phyloP scores from a whole-genome alignment of 2,797 vertebrate genomes.

The Bovichtus diacanthus region DNA sequence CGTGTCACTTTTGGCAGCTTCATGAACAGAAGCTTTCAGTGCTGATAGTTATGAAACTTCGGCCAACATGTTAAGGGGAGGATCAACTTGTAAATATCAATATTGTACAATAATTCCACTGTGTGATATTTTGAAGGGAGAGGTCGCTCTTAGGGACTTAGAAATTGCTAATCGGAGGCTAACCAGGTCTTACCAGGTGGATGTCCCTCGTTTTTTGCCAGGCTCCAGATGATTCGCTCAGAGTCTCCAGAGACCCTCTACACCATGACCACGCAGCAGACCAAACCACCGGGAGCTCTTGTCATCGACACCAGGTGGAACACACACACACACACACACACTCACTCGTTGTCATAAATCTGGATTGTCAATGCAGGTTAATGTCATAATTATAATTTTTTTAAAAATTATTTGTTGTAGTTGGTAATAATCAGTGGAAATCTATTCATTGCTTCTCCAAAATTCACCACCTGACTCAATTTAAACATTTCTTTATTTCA shows the following conservation, averaged over 20 bases:
- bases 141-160: not conserved
- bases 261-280: slow-evolving; percentile 64
- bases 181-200: not conserved
- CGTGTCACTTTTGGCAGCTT: not conserved
- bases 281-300: slow-evolving; percentile 51
- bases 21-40: too few species aligned
- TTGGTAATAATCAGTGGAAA: not conserved
- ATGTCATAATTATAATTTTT: not conserved
- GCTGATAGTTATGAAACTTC: not conserved
- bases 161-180: not conserved
- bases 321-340: slow-evolving; percentile 3
- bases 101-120: not conserved
- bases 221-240: slow-evolving; percentile 59
- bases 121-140: not conserved
- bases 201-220: slow-evolving; percentile 33
- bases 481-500: not conserved
- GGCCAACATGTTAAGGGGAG: not conserved
- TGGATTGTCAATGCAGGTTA: not conserved
- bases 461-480: not conserved
- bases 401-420: not conserved
- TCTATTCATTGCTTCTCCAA: not conserved
- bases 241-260: slow-evolving; percentile 73
- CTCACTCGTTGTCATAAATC: not conserved
- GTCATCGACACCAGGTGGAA: slow-evolving; percentile 58
- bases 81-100: not conserved